Percentiles rank a stretch among this genome's conserved stretches.
phyloP scores from a whole-genome alignment of 2,888 invertebrate genomes.

The Polia nebulosa region DNA sequence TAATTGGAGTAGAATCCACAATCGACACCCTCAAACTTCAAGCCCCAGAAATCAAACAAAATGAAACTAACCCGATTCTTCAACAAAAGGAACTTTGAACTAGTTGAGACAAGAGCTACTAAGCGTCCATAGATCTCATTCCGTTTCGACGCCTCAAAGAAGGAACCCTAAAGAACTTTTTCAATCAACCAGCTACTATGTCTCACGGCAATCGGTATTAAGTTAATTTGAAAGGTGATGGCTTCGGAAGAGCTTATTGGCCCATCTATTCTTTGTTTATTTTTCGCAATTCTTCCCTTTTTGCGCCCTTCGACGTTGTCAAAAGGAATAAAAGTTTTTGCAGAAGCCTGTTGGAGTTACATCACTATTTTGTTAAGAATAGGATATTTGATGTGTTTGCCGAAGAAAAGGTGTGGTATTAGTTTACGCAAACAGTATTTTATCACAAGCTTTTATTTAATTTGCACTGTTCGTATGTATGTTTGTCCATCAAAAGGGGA shows the following conservation, averaged over 20 bases:
- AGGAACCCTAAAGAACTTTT: slow-evolving; percentile 78
- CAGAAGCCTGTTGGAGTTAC: slow-evolving; percentile 7
- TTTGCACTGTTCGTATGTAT: too few relatives aligned
- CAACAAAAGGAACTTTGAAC: slow-evolving; percentile 43
- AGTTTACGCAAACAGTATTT: neutral
- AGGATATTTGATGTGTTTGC: neutral
- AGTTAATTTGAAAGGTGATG: slow-evolving; percentile 75
- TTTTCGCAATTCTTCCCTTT: slow-evolving; percentile 45
- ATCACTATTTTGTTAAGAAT: slow-evolving; percentile 22
- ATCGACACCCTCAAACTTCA: slow-evolving; percentile 15
- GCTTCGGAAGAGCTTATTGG: slow-evolving; percentile 62
- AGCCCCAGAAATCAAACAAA: slow-evolving; percentile 37
- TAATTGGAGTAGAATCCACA: slow-evolving; percentile 31
- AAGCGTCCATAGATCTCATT: slow-evolving; percentile 51
- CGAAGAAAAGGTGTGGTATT: neutral
- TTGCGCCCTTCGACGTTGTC: slow-evolving; percentile 22
- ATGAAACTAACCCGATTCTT: slow-evolving; percentile 31
- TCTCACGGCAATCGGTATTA: slow-evolving; percentile 77
- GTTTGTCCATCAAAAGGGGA: too few relatives aligned
- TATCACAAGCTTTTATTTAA: too few relatives aligned
- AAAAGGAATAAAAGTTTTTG: slow-evolving; percentile 43
- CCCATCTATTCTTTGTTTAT: slow-evolving; percentile 60
- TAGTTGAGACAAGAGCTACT: slow-evolving; percentile 32
- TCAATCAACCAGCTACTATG: slow-evolving; percentile 81
- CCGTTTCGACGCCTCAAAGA: slow-evolving; percentile 40